phyloP scores from a whole-genome alignment of 2,888 invertebrate genomes.

The Minunthozetes semirufus region DNA sequence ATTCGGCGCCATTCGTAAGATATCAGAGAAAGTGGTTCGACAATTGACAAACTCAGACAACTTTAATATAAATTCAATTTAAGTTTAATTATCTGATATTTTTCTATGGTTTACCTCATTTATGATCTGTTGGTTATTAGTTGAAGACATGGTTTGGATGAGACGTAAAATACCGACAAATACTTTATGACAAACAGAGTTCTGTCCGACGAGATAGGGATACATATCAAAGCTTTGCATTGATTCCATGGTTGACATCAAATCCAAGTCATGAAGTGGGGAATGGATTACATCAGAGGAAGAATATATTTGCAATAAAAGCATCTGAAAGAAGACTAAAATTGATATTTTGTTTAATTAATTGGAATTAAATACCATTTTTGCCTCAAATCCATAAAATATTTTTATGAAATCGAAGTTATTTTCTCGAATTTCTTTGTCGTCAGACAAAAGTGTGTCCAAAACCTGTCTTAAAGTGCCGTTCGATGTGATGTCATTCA shows the following conservation, averaged over 20 bases:
- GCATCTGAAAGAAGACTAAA: conserved; percentile 29
- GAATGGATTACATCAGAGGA: conserved; percentile 17
- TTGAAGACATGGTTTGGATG: conserved; percentile 23
- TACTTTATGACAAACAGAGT: conserved; percentile 37
- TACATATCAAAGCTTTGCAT: conserved; percentile 37
- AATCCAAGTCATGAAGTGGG: conserved; percentile 35
- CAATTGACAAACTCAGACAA: conserved; percentile 30
- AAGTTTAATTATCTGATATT: background rate
- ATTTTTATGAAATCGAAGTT: conserved; percentile 48
- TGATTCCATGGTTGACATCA: conserved; percentile 32
- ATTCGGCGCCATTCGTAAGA: conserved; percentile 30
- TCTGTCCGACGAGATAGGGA: conserved; percentile 36
- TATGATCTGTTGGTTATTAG: conserved; percentile 29
- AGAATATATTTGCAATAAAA: conserved; percentile 35
- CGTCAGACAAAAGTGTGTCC: conserved; percentile 68
- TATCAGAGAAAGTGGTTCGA: conserved; percentile 32
- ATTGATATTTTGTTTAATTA: conserved; percentile 14
- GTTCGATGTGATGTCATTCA: conserved; percentile 37
- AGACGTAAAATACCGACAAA: conserved; percentile 35
- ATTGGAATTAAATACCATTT: conserved; percentile 56
- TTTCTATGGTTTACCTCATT: conserved; percentile 22
- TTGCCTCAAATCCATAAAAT: conserved; percentile 77
- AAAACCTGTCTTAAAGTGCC: conserved; percentile 64
- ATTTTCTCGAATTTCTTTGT: conserved; percentile 55
- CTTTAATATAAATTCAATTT: conserved; percentile 6